phyloP scores from a whole-genome alignment of 2,888 invertebrate genomes.

The Anarsia innoxiella region DNA sequence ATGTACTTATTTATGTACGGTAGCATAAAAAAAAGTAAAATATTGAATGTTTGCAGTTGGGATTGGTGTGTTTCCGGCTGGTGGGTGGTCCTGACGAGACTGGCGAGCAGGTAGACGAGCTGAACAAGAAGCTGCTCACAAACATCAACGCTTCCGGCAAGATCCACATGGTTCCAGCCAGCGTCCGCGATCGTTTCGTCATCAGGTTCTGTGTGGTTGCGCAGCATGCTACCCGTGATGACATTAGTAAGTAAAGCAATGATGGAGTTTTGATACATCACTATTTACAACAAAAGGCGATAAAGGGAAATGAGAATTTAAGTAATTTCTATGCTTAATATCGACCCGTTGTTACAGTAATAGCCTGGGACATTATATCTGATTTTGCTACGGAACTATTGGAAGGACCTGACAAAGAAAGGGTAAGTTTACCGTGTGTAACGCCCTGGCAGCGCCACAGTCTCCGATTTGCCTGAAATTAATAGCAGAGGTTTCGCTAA shows the following conservation, averaged over 20 bases:
- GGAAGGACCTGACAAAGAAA: slow-evolving; percentile 79
- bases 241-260: slow-evolving; percentile 84
- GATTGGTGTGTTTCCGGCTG: slow-evolving; percentile 93
- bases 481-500: too few relatives aligned
- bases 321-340: not conserved
- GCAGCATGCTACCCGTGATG: slow-evolving; percentile 89
- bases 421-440: slow-evolving; percentile 52
- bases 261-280: too few relatives aligned
- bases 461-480: too few relatives aligned
- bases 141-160: slow-evolving; percentile 96
- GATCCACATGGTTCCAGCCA: slow-evolving; percentile 97
- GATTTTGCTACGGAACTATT: slow-evolving; percentile 87
- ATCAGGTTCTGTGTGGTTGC: slow-evolving; percentile 96
- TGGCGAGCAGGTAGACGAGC: slow-evolving; percentile 67
- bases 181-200: slow-evolving; percentile 91
- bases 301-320: too few relatives aligned
- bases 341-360: slow-evolving; percentile 78
- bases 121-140: slow-evolving; percentile 94
- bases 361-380: slow-evolving; percentile 88
- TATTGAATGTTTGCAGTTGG: slow-evolving; percentile 76
- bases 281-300: too few relatives aligned
- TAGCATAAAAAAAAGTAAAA: not conserved
- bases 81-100: slow-evolving; percentile 75
- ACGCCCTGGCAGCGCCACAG: too few relatives aligned
- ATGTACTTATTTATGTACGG: too few relatives aligned